phyloP scores from a whole-genome alignment of 2,888 invertebrate genomes.

The Hylaea fasciaria region DNA sequence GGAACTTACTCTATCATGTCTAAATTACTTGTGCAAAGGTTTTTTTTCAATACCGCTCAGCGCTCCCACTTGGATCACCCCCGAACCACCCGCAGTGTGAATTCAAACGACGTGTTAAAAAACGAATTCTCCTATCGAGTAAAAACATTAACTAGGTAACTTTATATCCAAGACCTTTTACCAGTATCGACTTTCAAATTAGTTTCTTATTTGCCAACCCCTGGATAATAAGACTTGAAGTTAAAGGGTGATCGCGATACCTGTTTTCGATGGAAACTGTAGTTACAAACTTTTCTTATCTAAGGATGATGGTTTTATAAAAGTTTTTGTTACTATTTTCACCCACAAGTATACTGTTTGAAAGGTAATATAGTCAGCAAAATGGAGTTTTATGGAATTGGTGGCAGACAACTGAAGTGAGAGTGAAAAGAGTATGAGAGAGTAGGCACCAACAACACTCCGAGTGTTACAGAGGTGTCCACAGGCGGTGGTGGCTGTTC shows the following conservation, averaged over 20 bases:
- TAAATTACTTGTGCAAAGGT: neutral
- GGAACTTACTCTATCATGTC: no score
- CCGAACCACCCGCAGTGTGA: constrained; percentile 53
- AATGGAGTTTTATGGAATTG: no score
- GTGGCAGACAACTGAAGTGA: no score
- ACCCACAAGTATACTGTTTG: no score
- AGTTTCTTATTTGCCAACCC: constrained; percentile 45
- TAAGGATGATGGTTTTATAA: neutral
- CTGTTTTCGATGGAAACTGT: neutral
- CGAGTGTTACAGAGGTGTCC: no score
- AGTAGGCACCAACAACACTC: no score
- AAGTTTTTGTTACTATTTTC: no score
- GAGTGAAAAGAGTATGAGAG: no score
- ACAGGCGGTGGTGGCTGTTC: no score
- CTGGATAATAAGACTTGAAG: constrained; percentile 31
- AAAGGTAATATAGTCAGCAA: no score
- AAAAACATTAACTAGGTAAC: constrained; percentile 58
- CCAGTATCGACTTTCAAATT: constrained; percentile 49
- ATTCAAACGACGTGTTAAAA: constrained; percentile 69
- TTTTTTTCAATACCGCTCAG: constrained; percentile 18
- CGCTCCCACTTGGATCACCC: constrained; percentile 15
- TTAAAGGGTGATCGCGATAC: constrained; percentile 7
- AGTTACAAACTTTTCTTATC: constrained; percentile 1
- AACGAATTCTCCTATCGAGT: constrained; percentile 57
- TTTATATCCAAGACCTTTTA: constrained; percentile 48